A percentile compares a stretch with the other conserved stretches of the same genome.
Evolutionary conservation across 2,888 invertebrate genomes (phyloP).

Genomic region (Beris chalybata): DNA sequence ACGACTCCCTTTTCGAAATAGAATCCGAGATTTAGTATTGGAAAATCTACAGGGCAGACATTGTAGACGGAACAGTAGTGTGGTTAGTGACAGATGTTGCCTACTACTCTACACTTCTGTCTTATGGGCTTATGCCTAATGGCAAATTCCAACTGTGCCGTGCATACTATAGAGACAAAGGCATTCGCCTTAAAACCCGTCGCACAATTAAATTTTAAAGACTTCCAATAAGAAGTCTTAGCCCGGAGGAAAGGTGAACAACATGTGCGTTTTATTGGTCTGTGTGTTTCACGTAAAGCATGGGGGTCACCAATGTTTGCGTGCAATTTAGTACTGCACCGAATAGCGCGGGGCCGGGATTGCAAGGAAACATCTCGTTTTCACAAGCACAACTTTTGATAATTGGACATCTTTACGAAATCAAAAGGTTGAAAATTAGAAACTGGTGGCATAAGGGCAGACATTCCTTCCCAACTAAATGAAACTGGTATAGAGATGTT

Average conservation of each 20-base stretch:
- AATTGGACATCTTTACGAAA: no score
- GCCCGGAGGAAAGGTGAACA: slow-evolving; percentile 4
- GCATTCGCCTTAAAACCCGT: not conserved
- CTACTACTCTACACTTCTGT: not conserved
- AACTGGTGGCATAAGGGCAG: no score
- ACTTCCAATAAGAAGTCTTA: not conserved
- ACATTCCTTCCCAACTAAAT: no score
- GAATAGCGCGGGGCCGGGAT: no score
- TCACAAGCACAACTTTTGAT: no score
- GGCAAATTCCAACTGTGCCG: not conserved
- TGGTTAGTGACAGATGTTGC: slow-evolving; percentile 16
- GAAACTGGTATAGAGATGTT: no score
- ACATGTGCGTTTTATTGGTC: slow-evolving; percentile 20
- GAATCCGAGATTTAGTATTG: not conserved
- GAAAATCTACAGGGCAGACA: not conserved
- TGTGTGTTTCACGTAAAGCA: not conserved
- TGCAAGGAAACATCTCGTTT: no score
- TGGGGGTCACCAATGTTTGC: not conserved
- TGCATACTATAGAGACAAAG: slow-evolving; percentile 1
- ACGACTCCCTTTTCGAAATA: slow-evolving; percentile 11
- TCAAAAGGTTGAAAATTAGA: no score
- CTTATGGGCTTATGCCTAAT: not conserved
- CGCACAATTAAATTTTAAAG: slow-evolving; percentile 12
- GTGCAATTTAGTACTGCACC: no score
- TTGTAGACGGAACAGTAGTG: not conserved